phyloP scores from a whole-genome alignment of 2,888 invertebrate species.

The Eutolmus rufibarbis region DNA sequence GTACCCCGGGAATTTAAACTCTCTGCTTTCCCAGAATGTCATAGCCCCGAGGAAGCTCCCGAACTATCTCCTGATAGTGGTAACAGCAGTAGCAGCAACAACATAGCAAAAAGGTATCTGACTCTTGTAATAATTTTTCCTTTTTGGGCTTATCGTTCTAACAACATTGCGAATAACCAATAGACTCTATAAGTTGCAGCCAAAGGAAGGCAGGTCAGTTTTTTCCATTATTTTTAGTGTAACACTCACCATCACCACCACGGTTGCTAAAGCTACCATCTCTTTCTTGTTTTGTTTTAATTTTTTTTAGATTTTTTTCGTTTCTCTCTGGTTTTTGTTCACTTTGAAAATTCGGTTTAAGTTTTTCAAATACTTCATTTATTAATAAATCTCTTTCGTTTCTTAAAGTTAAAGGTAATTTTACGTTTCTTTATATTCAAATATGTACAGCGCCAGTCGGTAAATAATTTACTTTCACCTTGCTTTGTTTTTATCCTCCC shows the following conservation, averaged over 20 bases:
- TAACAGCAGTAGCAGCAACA: constrained; percentile 42
- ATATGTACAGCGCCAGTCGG: constrained; percentile 34
- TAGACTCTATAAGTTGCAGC: constrained; percentile 29
- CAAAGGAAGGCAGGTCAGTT: constrained; percentile 10
- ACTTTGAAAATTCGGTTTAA: constrained; percentile 37
- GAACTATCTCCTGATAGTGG: constrained; percentile 11
- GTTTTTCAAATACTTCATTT: constrained; percentile 33
- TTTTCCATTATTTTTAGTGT: not conserved
- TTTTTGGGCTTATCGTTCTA: constrained; percentile 10
- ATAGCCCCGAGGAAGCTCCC: not conserved
- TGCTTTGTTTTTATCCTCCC: not conserved
- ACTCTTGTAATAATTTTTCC: constrained; percentile 59
- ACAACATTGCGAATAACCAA: constrained; percentile 9
- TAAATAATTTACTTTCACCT: constrained; percentile 25
- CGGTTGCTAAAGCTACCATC: constrained; percentile 6
- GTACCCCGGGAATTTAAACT: not conserved
- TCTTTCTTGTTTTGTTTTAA: not conserved
- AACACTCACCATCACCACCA: constrained; percentile 5
- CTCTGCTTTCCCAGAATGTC: not conserved
- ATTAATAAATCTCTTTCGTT: constrained; percentile 32
- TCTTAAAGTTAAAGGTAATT: constrained; percentile 23
- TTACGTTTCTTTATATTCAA: constrained; percentile 19
- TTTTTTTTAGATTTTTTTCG: not conserved
- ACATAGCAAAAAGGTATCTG: constrained; percentile 57
- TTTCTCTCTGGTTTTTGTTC: constrained; percentile 16